Percentiles rank a stretch among this genome's conserved stretches.
Evolutionary conservation across 2,113 vertebrate genomes (phyloP).

Genomic region (Oriolus oriolus): DNA sequence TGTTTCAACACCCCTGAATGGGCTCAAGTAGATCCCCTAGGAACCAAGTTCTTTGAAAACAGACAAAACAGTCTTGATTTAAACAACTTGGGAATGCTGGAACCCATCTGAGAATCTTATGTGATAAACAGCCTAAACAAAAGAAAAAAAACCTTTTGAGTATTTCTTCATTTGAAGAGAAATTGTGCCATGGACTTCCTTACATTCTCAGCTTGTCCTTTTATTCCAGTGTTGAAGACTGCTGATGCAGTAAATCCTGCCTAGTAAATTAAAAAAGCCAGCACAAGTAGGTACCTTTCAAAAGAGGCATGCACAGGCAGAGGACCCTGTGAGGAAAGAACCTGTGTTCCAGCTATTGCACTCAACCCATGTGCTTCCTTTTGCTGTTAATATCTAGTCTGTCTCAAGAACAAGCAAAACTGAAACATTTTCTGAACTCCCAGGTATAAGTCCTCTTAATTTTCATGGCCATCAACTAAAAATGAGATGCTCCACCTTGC

Average conservation of each 20-base stretch:
- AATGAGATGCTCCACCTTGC: neutral
- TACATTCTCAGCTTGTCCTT: neutral
- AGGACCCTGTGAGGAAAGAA: neutral
- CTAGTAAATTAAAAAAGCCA: neutral
- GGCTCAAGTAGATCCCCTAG: neutral
- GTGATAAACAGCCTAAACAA: neutral
- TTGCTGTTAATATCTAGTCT: neutral
- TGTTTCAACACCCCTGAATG: neutral
- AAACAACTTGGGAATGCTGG: neutral
- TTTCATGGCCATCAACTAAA: neutral
- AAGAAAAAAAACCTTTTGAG: neutral
- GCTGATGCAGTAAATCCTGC: neutral
- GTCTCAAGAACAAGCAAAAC: neutral
- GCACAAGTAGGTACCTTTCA: neutral
- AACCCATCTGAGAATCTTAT: neutral
- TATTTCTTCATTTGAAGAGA: neutral
- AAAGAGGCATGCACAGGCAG: neutral
- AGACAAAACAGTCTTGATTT: neutral
- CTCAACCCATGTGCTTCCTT: neutral
- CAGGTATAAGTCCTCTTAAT: neutral
- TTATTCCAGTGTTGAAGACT: neutral
- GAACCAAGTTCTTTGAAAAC: neutral
- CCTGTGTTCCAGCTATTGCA: neutral
- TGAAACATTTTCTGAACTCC: neutral
- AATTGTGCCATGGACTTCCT: neutral